These are phyloP conservation scores for Coilia nasus DNA, from an alignment of 2,797 vertebrate genomes.

Conservation along the genomic window DNA sequence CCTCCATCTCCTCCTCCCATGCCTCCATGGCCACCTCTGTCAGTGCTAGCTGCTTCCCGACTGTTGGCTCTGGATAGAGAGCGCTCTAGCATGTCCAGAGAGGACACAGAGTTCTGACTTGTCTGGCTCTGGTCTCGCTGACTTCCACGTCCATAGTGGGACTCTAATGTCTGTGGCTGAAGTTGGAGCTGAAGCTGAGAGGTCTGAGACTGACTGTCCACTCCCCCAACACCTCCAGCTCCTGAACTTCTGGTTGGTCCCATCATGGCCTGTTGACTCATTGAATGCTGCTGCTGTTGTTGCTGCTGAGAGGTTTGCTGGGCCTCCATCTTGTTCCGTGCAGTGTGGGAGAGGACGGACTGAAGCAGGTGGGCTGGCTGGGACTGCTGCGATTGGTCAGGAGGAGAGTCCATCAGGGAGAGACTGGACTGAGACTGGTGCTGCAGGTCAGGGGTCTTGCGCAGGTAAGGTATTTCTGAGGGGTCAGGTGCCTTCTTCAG, in stretches of 20 bases:
- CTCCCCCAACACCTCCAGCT: slow-evolving; percentile 46
- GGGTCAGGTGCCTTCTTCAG: slow-evolving; percentile 79
- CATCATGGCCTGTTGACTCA: slow-evolving; percentile 70
- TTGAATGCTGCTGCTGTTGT: slow-evolving; percentile 53
- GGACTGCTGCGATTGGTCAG: slow-evolving; percentile 72
- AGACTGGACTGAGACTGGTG: slow-evolving; percentile 75
- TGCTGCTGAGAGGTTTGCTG: slow-evolving; percentile 63
- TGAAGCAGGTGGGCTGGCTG: slow-evolving; percentile 78
- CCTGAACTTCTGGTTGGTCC: slow-evolving; percentile 58
- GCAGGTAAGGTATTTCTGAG: slow-evolving; percentile 72
- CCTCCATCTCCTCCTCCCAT: slow-evolving; percentile 59
- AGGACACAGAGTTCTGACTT: slow-evolving; percentile 73
- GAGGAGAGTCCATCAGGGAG: slow-evolving; percentile 77
- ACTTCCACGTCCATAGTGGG: slow-evolving; percentile 69
- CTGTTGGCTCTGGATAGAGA: slow-evolving; percentile 70
- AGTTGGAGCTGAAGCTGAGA: slow-evolving; percentile 82
- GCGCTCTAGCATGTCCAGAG: slow-evolving; percentile 76
- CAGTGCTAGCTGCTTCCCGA: slow-evolving; percentile 62
- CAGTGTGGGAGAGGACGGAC: slow-evolving; percentile 85
- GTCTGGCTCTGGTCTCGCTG: slow-evolving; percentile 67
- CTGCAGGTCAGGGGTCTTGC: slow-evolving; percentile 74
- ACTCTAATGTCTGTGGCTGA: slow-evolving; percentile 77
- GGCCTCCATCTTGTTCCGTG: slow-evolving; percentile 70
- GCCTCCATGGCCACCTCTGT: slow-evolving; percentile 59
- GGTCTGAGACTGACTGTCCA: slow-evolving; percentile 69